Conservation (phyloP, 2,113 vertebrate genomes). For the Malurus elegans region DNA sequence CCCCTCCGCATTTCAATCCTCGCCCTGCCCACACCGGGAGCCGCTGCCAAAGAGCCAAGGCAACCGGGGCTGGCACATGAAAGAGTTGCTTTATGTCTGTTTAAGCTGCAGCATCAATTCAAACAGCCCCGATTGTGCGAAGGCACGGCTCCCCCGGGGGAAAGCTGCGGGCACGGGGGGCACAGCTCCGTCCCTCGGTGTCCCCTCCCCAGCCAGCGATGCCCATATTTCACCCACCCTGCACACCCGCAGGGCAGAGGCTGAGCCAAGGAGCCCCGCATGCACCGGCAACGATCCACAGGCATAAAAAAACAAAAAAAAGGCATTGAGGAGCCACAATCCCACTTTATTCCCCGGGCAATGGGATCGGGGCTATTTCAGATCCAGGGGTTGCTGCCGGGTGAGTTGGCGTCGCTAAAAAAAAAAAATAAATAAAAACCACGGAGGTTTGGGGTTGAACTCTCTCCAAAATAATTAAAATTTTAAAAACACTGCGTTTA, state of each 20-base stretch:
- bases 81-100: slow-evolving; percentile 66
- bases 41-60: slow-evolving; percentile 60
- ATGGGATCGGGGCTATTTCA: background rate
- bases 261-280: slow-evolving; percentile 6
- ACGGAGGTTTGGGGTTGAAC: background rate
- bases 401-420: background rate
- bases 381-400: background rate
- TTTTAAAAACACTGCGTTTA: background rate
- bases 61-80: slow-evolving; percentile 59
- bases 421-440: background rate
- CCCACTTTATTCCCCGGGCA: background rate
- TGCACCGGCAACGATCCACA: background rate
- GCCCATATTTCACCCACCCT: background rate
- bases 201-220: background rate
- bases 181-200: background rate
- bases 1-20: slow-evolving; percentile 56
- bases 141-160: background rate
- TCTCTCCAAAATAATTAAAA: background rate
- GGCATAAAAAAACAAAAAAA: background rate
- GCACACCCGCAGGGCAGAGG: background rate
- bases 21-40: slow-evolving; percentile 29
- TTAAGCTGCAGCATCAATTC: slow-evolving; percentile 34
- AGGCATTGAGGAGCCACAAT: background rate
- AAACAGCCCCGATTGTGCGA: background rate
- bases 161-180: background rate